Percentiles rank a stretch among this genome's conserved stretches.
Evolutionary conservation across 2,888 invertebrate genomes (phyloP).

Genomic region (Patella depressa): DNA sequence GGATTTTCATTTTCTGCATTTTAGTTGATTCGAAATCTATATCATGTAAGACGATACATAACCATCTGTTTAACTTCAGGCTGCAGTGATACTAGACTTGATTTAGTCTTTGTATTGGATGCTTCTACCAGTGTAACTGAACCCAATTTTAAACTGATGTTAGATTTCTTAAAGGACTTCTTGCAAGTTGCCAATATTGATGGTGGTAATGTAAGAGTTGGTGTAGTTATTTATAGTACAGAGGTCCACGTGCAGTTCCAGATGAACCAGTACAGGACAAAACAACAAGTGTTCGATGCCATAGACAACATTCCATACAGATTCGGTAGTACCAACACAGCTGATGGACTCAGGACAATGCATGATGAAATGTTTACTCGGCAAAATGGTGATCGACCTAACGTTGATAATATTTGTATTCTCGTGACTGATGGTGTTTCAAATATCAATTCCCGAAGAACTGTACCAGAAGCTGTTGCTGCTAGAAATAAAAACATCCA

Average conservation of each 20-base stretch:
- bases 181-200: constrained; percentile 45
- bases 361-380: constrained; percentile 46
- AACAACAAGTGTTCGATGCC: constrained; percentile 43
- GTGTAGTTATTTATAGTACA: constrained; percentile 36
- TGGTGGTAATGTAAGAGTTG: constrained; percentile 34
- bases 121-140: constrained; percentile 58
- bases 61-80: background rate
- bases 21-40: background rate
- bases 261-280: constrained; percentile 44
- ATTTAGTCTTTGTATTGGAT: constrained; percentile 58
- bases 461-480: constrained; percentile 46
- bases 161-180: constrained; percentile 51
- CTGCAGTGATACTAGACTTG: constrained; percentile 41
- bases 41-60: too few species aligned
- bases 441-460: constrained; percentile 52
- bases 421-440: constrained; percentile 59
- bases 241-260: constrained; percentile 49
- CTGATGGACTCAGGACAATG: constrained; percentile 50
- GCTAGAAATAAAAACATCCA: constrained; percentile 33
- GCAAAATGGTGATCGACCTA: constrained; percentile 48
- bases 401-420: constrained; percentile 48
- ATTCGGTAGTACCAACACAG: constrained; percentile 61
- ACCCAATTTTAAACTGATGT: constrained; percentile 46
- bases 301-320: constrained; percentile 47
- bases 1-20: too few species aligned